These are phyloP conservation scores for Eretmocerus hayati DNA, from an alignment of 2,888 invertebrate species.

Conservation along the genomic window DNA sequence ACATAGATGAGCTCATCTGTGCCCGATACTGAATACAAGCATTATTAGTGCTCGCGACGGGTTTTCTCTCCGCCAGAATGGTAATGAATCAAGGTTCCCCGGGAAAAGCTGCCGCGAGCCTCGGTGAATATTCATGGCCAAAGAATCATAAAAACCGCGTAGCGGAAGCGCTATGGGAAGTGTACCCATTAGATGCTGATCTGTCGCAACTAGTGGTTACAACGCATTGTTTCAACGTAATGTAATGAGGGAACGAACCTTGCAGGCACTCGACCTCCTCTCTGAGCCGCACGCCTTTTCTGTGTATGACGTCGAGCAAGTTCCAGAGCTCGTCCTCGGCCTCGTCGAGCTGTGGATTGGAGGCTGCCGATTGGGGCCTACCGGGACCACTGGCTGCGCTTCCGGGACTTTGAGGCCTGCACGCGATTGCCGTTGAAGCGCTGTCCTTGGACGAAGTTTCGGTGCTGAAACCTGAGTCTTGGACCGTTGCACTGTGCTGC, in stretches of 20 bases:
- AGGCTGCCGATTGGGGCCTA: conserved; percentile 41
- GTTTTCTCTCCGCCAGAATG: too few relatives aligned
- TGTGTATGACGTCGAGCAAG: conserved; percentile 77
- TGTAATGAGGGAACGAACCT: conserved; percentile 33
- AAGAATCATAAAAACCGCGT: too few relatives aligned
- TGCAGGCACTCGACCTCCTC: conserved; percentile 66
- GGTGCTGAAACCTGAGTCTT: conserved; percentile 86
- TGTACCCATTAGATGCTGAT: too few relatives aligned
- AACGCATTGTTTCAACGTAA: too few relatives aligned
- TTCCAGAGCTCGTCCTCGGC: conserved; percentile 80
- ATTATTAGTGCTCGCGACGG: too few relatives aligned
- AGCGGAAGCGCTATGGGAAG: too few relatives aligned
- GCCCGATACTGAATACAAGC: too few relatives aligned
- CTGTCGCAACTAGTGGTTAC: too few relatives aligned
- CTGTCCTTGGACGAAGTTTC: conserved; percentile 78
- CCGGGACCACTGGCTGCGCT: not conserved
- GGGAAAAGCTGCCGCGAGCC: too few relatives aligned
- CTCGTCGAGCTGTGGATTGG: conserved; percentile 43
- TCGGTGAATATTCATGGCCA: too few relatives aligned
- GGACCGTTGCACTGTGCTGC: conserved; percentile 61
- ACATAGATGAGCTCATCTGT: too few relatives aligned
- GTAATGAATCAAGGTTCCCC: too few relatives aligned
- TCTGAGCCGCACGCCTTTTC: conserved; percentile 64
- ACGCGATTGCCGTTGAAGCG: conserved; percentile 55
- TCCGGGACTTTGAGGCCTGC: conserved; percentile 39